Percentiles rank a stretch among this genome's conserved stretches.
Evolutionary conservation across 2,888 invertebrate genomes (phyloP).

Genomic region (Drepana falcataria): DNA sequence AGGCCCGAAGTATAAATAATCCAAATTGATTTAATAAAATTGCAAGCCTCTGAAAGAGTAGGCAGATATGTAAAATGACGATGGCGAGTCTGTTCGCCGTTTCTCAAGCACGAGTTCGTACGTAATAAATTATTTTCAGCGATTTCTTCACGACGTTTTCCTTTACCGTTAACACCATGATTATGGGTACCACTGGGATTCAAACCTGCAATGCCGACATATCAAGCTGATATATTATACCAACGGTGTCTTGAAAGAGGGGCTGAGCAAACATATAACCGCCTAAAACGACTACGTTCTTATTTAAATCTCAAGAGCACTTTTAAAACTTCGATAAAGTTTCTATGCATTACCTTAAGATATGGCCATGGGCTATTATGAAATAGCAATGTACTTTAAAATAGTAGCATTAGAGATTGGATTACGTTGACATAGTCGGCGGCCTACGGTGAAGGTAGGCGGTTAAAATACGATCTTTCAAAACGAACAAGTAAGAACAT

Average conservation of each 20-base stretch:
- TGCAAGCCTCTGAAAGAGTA: no score
- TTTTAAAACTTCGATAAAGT: constrained; percentile 26
- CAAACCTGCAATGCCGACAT: constrained; percentile 15
- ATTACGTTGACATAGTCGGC: constrained; percentile 6
- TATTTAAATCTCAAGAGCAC: constrained; percentile 19
- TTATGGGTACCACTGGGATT: no score
- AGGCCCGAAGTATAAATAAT: no score
- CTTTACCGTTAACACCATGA: no score
- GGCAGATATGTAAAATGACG: no score
- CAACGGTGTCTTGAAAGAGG: constrained; percentile 8
- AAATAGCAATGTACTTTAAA: constrained; percentile 17
- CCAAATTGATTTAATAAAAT: no score
- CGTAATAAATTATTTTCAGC: no score
- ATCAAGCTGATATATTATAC: constrained; percentile 26
- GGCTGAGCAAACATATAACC: constrained; percentile 20
- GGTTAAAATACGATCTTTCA: constrained; percentile 15
- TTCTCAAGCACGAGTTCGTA: no score
- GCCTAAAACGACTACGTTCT: constrained; percentile 13
- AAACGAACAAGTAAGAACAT: constrained; percentile 10
- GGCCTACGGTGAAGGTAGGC: constrained; percentile 12
- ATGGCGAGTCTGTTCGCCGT: no score
- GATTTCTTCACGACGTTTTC: no score
- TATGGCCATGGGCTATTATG: constrained; percentile 6
- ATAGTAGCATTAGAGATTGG: constrained; percentile 13
- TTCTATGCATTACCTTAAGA: constrained; percentile 21